Conservation (phyloP, 1,140 invertebrate genomes). For the Harlomillsia oculata region DNA sequence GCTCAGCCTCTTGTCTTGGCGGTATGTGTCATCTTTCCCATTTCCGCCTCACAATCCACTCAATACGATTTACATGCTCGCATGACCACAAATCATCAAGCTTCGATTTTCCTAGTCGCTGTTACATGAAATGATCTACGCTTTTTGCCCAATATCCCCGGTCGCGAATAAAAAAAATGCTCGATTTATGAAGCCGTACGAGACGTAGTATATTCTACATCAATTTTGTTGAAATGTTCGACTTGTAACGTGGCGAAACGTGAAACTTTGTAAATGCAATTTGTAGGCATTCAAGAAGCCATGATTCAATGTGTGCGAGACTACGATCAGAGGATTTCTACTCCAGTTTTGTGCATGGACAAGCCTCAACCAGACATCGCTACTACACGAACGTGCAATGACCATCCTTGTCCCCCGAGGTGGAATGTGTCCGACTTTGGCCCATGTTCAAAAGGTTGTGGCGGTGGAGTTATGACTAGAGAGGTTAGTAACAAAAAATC, state of each 20-base stretch:
- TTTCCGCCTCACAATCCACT: background rate
- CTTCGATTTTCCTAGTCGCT: too few species aligned
- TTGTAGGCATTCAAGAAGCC: constrained; percentile 65
- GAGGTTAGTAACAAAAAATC: constrained; percentile 54
- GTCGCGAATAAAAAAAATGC: too few species aligned
- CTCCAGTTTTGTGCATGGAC: constrained; percentile 68
- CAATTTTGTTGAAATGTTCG: too few species aligned
- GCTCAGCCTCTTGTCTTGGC: constrained; percentile 87
- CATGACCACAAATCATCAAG: too few species aligned
- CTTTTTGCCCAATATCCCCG: too few species aligned
- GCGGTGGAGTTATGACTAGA: constrained; percentile 77
- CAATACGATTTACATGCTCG: too few species aligned
- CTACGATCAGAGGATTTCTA: constrained; percentile 70
- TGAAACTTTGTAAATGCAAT: background rate
- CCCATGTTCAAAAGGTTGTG: constrained; percentile 78
- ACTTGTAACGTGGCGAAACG: too few species aligned
- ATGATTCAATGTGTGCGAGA: constrained; percentile 82
- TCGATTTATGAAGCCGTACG: too few species aligned
- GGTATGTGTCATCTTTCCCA: constrained; percentile 45
- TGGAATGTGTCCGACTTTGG: constrained; percentile 66
- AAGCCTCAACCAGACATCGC: constrained; percentile 70
- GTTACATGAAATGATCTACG: too few species aligned
- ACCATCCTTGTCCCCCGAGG: constrained; percentile 77
- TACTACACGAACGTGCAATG: constrained; percentile 82
- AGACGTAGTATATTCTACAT: too few species aligned